Percentiles rank a stretch among this genome's conserved stretches.
These are phyloP conservation scores for Strigamia transsilvanica DNA, from an alignment of 2,888 invertebrate species.

Conservation along the genomic window DNA sequence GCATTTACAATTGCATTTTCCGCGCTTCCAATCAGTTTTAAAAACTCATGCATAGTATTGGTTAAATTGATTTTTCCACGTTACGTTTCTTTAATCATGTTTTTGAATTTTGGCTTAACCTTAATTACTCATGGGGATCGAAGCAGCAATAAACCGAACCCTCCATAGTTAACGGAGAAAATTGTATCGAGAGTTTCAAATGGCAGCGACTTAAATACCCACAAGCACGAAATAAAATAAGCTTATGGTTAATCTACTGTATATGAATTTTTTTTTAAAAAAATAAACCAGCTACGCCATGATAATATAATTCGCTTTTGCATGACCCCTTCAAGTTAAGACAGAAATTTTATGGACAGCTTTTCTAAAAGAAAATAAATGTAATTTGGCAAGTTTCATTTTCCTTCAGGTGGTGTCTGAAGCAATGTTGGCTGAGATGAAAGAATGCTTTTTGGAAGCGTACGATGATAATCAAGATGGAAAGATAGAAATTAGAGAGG, in stretches of 20 bases:
- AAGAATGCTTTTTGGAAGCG: constrained; percentile 93
- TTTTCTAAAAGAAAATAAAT: background rate
- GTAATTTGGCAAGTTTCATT: background rate
- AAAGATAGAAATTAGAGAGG: constrained; percentile 93
- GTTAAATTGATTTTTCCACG: background rate
- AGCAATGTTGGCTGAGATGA: constrained; percentile 85
- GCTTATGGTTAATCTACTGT: too few species aligned
- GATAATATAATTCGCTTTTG: too few species aligned
- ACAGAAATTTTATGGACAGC: background rate
- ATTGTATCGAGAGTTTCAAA: background rate
- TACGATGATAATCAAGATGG: constrained; percentile 96
- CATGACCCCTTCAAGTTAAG: too few species aligned
- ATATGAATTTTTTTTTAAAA: too few species aligned
- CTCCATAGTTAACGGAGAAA: background rate
- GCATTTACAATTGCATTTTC: background rate
- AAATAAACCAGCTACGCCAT: too few species aligned
- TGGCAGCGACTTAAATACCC: too few species aligned
- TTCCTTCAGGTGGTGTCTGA: constrained; percentile 83
- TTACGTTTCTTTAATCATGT: background rate
- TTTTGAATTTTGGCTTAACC: background rate
- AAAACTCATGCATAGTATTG: background rate
- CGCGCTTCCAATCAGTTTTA: background rate
- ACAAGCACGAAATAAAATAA: too few species aligned
- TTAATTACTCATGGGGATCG: background rate
- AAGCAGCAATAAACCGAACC: background rate